Evolutionary conservation across 2,113 vertebrate species (phyloP), one percentile per base, ranked within the genome.

Genomic region (Colistium nudipinnis): DNA sequence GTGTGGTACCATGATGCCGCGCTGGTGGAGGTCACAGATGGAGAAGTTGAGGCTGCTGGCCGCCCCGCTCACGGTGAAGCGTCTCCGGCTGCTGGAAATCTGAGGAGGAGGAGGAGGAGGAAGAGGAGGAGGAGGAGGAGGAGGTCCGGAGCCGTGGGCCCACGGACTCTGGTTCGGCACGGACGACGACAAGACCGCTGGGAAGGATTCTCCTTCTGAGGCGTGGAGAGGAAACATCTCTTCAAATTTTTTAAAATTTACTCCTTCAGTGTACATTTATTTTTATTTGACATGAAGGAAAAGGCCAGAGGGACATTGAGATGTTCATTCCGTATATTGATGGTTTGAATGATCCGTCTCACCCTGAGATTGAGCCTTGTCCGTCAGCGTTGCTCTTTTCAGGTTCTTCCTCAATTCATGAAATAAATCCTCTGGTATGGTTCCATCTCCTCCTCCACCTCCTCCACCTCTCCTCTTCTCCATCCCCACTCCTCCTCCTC

Each of bases 1-100:
- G 30, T 12, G 19, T n/a, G 7, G 64, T 72, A 91, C 90, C 88
- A 75, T 2, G 17, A 84, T 43, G 39, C 84, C 85, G 28, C 82
- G 70, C n/a, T 55, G 53, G 74, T 90, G 88, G 53, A 49, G 14
- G 0, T 74, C 54, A 16, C 91, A 92, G 20, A 84, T 1, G 0
- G 91, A 82, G 17, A 80, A 3, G 22, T 22, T 67, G 0, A 44
- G 20, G 62, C 54, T 71, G 24, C 48, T 62, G 0, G 51, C 87
- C 0, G 71, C 76, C 12, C 80, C 88, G 2, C 70, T 83, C 53
- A 93, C 2, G 0, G 89, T 91, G 83, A 84, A 92, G 2, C 91
- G 74, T 13, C 91, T 76, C 10, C 76, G 73, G 48, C 70, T 5
- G 0, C 11, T 14, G 3, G 38, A 5, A n/a, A n/a, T n/a, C n/a